Conservation (phyloP, 2,113 vertebrate species). For the Leptodactylus fuscus region DNA sequence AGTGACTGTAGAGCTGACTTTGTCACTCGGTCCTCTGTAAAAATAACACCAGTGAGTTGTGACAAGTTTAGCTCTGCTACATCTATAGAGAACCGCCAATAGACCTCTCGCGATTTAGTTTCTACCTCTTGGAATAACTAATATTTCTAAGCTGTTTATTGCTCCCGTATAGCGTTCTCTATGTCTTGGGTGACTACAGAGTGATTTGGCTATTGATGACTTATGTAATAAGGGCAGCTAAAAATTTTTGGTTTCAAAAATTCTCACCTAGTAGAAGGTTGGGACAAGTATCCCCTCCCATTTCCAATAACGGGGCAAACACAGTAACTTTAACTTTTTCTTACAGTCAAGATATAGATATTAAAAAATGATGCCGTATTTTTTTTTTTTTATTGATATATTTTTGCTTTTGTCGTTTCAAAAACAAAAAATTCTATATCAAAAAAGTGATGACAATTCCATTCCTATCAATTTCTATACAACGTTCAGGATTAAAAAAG, state of each 20-base stretch:
- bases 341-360: not conserved
- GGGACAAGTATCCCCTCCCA: conserved; percentile 56
- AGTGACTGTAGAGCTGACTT: not conserved
- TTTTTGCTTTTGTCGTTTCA: too few species aligned
- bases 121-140: not conserved
- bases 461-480: too few species aligned
- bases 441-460: too few species aligned
- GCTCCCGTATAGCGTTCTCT: not conserved
- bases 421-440: too few species aligned
- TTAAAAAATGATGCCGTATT: too few species aligned
- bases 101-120: not conserved
- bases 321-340: conserved; percentile 74
- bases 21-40: not conserved
- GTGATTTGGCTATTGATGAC: not conserved
- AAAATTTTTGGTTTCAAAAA: not conserved
- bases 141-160: not conserved
- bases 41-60: not conserved
- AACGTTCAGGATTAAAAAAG: too few species aligned
- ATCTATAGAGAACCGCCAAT: not conserved
- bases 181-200: not conserved
- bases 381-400: too few species aligned
- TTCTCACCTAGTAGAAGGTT: conserved; percentile 34
- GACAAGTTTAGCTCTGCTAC: not conserved
- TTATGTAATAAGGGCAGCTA: not conserved
- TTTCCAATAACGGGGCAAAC: conserved; percentile 74